Base-by-base conservation (phyloP, 2,888 invertebrate species). In the Aromia moschata region DNA sequence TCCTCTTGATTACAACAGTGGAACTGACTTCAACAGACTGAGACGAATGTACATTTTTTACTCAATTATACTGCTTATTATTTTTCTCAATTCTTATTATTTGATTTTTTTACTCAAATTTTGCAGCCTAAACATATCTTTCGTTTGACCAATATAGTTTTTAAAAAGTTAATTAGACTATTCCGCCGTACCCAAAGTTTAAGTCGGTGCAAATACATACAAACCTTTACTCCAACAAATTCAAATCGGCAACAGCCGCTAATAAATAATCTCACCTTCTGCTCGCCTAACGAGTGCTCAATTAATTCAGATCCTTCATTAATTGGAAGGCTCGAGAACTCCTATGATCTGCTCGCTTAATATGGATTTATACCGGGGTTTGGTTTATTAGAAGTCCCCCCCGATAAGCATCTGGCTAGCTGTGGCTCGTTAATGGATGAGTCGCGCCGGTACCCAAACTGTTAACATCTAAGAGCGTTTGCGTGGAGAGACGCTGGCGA, bases 391-490 rank as follows among this genome's bases (percentile, higher is more conserved):
- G 37, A 43, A 47, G 54, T 12, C 20, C n/a, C n/a, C n/a, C n/a
- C n/a, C 55, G 58, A 58, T 58, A 54, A 52, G 44, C 58, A 58
- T 58, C 58, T 58, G 53, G 17, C 45, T 43, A 43, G 46, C 58
- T 36, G 53, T 41, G 36, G 31, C 40, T 44, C 38, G 58, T 58
- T 58, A 58, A 58, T 58, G 58, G 49, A 58, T 58, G 52, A 49
- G 58, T 45, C 36, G 40, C 33, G 38, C 37, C 41, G 37, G 16
- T 47, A 47, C 44, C 40, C 54, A 49, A 47, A 54, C 58, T 54
- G 58, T 53, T 58, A 38, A 43, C 33, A 54, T 56, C 47, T 58
- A 53, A 53, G 45, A 52, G 58, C 47, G 47, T 58, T 58, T 46
- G 38, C 41, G 30, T 58, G 36, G 20, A 38, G 41, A 25, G 47